Conservation (phyloP, 2,888 invertebrate species). For the Amblyjoppa proteus region DNA sequence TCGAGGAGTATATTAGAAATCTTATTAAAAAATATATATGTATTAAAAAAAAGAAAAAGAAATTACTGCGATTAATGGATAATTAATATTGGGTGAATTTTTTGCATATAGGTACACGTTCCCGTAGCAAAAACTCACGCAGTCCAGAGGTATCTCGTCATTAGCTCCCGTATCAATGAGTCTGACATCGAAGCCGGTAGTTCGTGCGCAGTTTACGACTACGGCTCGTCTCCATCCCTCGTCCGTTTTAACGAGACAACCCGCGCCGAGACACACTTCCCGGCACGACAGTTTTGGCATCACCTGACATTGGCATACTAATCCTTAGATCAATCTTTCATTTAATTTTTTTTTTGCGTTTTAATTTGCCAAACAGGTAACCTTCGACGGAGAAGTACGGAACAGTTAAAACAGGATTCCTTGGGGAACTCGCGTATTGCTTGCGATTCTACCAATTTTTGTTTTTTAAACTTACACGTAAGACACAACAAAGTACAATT, state of each 20-base stretch:
- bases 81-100: conserved; percentile 63
- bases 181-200: conserved; percentile 77
- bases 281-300: conserved; percentile 80
- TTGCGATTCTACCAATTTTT: conserved; percentile 39
- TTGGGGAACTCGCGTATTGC: conserved; percentile 22
- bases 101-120: conserved; percentile 61
- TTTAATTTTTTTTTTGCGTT: conserved; percentile 29
- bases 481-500: background rate
- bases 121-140: conserved; percentile 79
- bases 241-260: conserved; percentile 81
- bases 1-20: conserved; percentile 7
- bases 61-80: conserved; percentile 50
- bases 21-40: conserved; percentile 13
- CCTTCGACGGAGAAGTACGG: conserved; percentile 27
- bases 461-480: background rate
- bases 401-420: conserved; percentile 15
- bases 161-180: conserved; percentile 82
- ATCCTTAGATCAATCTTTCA: conserved; percentile 58
- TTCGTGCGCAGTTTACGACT: conserved; percentile 77
- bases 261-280: conserved; percentile 81
- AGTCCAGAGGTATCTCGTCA: conserved; percentile 77
- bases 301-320: conserved; percentile 80
- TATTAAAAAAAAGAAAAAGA: background rate
- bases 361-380: conserved; percentile 43
- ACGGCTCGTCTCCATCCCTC: conserved; percentile 82